Conservation (phyloP, 2,888 invertebrate species). For the Caenorhabditis doughertyi region DNA sequence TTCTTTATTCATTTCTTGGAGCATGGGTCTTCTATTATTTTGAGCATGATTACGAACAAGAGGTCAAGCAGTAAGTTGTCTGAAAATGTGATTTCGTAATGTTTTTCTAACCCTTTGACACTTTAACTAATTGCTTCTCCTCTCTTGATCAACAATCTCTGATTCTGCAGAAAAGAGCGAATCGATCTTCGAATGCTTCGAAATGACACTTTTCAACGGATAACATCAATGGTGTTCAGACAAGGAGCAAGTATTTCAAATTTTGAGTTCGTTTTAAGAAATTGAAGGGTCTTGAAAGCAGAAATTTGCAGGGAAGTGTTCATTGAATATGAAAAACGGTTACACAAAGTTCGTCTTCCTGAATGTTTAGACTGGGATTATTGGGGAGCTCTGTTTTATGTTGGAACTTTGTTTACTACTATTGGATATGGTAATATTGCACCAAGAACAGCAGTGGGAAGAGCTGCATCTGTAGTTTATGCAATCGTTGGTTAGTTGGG, state of each 20-base stretch:
- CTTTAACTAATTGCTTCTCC: slow-evolving; percentile 11
- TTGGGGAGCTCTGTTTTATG: slow-evolving; percentile 84
- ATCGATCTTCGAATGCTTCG: slow-evolving; percentile 71
- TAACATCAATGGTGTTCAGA: slow-evolving; percentile 33
- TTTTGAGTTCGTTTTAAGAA: slow-evolving; percentile 45
- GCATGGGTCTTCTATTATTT: slow-evolving; percentile 80
- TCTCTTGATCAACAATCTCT: slow-evolving; percentile 27
- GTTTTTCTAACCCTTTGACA: slow-evolving; percentile 23
- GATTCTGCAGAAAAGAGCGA: slow-evolving; percentile 72
- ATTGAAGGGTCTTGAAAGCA: background rate
- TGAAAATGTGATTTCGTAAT: slow-evolving; percentile 9
- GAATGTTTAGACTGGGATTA: slow-evolving; percentile 81
- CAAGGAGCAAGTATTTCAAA: slow-evolving; percentile 7
- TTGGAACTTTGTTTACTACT: slow-evolving; percentile 84
- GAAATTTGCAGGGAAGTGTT: slow-evolving; percentile 71
- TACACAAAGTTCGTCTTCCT: slow-evolving; percentile 74
- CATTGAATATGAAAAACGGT: slow-evolving; percentile 71
- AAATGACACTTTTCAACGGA: slow-evolving; percentile 70
- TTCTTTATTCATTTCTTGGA: slow-evolving; percentile 80
- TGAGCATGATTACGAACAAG: slow-evolving; percentile 80
- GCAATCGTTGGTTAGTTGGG: slow-evolving; percentile 89
- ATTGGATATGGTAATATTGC: slow-evolving; percentile 92
- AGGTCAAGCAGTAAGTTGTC: slow-evolving; percentile 72
- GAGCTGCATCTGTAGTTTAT: slow-evolving; percentile 92
- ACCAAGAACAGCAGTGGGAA: slow-evolving; percentile 91